Base-by-base conservation (phyloP, 2,888 invertebrate genomes). In the Hirtodrosophila trivittata region DNA sequence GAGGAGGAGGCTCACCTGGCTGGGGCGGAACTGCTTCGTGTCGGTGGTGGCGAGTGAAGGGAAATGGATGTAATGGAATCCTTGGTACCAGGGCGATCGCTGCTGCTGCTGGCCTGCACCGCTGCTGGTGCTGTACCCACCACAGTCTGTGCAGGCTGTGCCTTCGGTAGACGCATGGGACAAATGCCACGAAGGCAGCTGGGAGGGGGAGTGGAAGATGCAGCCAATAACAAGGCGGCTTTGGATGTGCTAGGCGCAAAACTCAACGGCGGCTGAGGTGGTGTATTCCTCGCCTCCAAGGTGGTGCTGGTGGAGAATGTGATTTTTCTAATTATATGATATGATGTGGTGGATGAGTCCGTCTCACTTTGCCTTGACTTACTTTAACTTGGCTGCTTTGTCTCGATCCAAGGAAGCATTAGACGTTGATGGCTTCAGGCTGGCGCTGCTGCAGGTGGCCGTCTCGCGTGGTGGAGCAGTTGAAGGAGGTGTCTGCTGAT, bases 391-490 rank as follows among this genome's bases (percentile, higher is more conserved):
- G 7, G 37, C 75, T 56, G 64, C 35, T 55, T 84, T 88, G 1
- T 81, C 63, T 14, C 82, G 86, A 1, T 89, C 89, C 46, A 84
- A 14, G 1, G 87, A 80, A 9, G 73, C 65, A 47, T 66, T 77
- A 1, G 87, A 76, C 1, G 74, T 62, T 3, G 73, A 43, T 10
- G 75, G 39, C 35, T 56, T 69, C 0, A 78, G 39, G 0, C 54
- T 21, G 28, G 73, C 73, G 45, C 72, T 78, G 58, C 77, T 86
- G 45, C 78, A 73, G 10, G 70, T 71, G 10, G 84, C 70, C 1
- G 87, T 62, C 28, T 88, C 89, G 1, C 86, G 69, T 16, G 88
- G 65, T 1, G 92, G 92, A 2, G 92, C 92, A 0, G 93, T 92
- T 47, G 92, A 90, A 0, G 92, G 90, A 1, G 91, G 91, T 0